Evolutionary conservation across 2,888 invertebrate genomes (phyloP), one percentile per base, ranked within the genome.

Genomic region (Drosophila percnosoma): DNA sequence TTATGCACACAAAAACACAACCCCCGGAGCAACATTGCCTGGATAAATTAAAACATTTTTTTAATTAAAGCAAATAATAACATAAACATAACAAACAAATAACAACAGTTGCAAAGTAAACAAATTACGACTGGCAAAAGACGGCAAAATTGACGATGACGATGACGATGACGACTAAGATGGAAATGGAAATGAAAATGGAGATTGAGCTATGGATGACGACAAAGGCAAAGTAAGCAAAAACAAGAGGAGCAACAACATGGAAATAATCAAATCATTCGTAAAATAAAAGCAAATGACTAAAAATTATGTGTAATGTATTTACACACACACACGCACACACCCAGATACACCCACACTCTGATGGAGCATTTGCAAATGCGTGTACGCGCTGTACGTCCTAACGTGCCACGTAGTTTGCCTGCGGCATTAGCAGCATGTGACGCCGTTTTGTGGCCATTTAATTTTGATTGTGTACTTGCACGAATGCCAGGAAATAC

Each of bases 251-350:
- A 75, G 58, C 68, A 66, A 49, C 45, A 59, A 51, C 21, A 80
- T 63, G 68, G 48, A 87, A 78, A 81, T 89, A 83, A 90, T 90
- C 82, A 87, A 85, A 85, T 90, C 82, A 80, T 89, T 85, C 73
- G 57, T 69, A 69, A 87, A 85, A 87, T 80, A 75, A 90, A 89
- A 81, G 73, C 70, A 87, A 89, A 90, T 89, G 78, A 83, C 77
- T 68, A 66, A 68, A 73, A 89, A 87, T 83, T 75, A 62, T 71
- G 68, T 79, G 73, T 75, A 78, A 89, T 89, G 67, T 78, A 60
- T 76, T 73, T 78, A 69, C 49, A 63, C 60, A 62, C 69, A 51
- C 58, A 48, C 40, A 51, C 58, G 42, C 40, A 40, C 52, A 40
- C n/a, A 40, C 42, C 42, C 34, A 34, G 36, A 54, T 52, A 66